Conservation (phyloP, 1,140 invertebrate species). For the Aplysia californica region DNA sequence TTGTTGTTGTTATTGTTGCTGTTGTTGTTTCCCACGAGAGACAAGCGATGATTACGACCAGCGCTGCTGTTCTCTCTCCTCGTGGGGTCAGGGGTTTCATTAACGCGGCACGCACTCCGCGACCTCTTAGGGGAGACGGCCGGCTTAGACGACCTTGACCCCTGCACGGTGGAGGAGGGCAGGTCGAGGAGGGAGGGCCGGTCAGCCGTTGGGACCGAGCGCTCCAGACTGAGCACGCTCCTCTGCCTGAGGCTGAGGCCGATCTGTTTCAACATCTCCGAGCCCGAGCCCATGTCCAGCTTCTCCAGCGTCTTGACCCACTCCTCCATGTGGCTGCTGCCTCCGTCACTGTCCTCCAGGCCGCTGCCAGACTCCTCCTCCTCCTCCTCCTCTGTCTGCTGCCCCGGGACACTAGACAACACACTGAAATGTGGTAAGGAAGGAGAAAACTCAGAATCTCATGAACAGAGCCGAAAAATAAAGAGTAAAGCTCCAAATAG, state of each 20-base stretch:
- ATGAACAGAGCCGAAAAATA: not conserved
- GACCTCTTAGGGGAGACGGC: not conserved
- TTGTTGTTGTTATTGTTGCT: not conserved
- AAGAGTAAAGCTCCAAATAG: not conserved
- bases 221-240: constrained; percentile 50
- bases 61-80: not conserved
- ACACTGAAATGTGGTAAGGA: not conserved
- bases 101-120: constrained; percentile 8
- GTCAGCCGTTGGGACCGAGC: no score
- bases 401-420: not conserved
- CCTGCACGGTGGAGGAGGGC: constrained; percentile 24
- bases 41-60: constrained; percentile 2
- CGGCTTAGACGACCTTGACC: not conserved
- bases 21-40: not conserved
- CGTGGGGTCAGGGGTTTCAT: constrained; percentile 3
- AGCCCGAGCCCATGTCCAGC: constrained; percentile 45
- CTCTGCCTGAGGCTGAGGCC: constrained; percentile 46
- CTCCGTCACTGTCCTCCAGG: constrained; percentile 23
- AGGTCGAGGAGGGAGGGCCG: no score
- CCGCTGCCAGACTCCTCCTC: constrained; percentile 34
- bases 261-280: constrained; percentile 60
- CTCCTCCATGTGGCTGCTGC: constrained; percentile 41
- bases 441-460: not conserved
- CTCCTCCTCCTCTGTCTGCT: constrained; percentile 8
- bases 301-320: constrained; percentile 56